These are phyloP conservation scores for Leptestheria dahalacensis DNA, from an alignment of 1,140 invertebrate species.

Conservation along the genomic window DNA sequence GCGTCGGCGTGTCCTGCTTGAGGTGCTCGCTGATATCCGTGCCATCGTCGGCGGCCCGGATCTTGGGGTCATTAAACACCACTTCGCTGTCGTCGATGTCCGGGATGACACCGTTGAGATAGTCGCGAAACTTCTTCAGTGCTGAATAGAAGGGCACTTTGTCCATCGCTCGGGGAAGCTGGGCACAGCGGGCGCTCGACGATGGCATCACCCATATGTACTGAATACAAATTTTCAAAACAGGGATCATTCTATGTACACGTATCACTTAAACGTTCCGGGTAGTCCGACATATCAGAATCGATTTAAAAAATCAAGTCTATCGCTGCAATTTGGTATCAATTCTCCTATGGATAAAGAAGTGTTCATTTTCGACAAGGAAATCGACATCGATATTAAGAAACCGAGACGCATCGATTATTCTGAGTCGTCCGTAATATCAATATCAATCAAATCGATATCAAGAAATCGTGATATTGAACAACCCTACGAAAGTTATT, in stretches of 20 bases:
- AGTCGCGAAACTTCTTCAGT: constrained; percentile 85
- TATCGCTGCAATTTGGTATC: too few species aligned
- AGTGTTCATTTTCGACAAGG: too few species aligned
- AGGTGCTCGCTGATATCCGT: constrained; percentile 14
- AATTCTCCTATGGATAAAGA: too few species aligned
- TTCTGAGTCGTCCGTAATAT: too few species aligned
- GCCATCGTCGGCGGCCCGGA: constrained; percentile 14
- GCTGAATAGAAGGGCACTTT: constrained; percentile 94
- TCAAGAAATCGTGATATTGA: too few species aligned
- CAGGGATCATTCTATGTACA: constrained; percentile 13
- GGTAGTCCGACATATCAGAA: too few species aligned
- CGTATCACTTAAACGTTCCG: too few species aligned
- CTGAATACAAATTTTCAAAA: constrained; percentile 45
- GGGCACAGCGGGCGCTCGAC: constrained; percentile 86
- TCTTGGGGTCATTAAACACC: constrained; percentile 61
- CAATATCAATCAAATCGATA: too few species aligned
- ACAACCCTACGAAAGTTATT: too few species aligned
- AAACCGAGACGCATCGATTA: too few species aligned
- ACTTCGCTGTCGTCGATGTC: constrained; percentile 81
- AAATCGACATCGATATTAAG: too few species aligned
- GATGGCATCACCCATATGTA: constrained; percentile 98
- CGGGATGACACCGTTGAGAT: constrained; percentile 75
- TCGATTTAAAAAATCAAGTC: too few species aligned
- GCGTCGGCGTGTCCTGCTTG: constrained; percentile 20
- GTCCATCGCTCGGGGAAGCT: constrained; percentile 83